Evolutionary conservation across 2,797 vertebrate species (phyloP).

Genomic region (Zenarchopterus dispar): DNA sequence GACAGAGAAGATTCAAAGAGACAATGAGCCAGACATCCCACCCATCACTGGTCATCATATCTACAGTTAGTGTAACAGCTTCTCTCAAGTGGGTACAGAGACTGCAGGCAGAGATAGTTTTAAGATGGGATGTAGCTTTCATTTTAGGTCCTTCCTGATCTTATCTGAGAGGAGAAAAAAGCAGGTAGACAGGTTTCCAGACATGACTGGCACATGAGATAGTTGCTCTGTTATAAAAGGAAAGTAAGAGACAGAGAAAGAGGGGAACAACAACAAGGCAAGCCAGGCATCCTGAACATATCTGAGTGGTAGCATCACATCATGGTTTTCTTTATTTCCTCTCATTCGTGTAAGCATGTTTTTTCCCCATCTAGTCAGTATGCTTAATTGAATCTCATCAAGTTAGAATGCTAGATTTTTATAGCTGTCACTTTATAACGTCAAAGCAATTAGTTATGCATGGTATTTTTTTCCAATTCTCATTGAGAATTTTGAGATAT

Average conservation of each 20-base stretch:
- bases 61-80: slow-evolving; percentile 21
- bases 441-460: slow-evolving; percentile 60
- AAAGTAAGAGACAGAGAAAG: slow-evolving; percentile 14
- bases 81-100: slow-evolving; percentile 20
- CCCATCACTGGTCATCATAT: slow-evolving; percentile 8
- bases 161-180: slow-evolving; percentile 39
- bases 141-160: slow-evolving; percentile 47
- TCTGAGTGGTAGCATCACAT: slow-evolving; percentile 30
- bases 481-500: slow-evolving; percentile 32
- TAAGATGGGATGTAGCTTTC: slow-evolving; percentile 37
- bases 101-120: slow-evolving; percentile 33
- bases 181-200: slow-evolving; percentile 34
- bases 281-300: slow-evolving; percentile 33
- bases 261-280: slow-evolving; percentile 28
- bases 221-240: slow-evolving; percentile 22
- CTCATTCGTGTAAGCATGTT: not conserved
- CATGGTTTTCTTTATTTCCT: not conserved
- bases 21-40: slow-evolving; percentile 17
- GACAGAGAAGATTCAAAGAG: slow-evolving; percentile 12
- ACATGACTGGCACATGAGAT: slow-evolving; percentile 47
- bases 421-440: slow-evolving; percentile 54
- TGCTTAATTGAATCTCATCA: not conserved
- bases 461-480: slow-evolving; percentile 28
- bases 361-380: slow-evolving; percentile 22
- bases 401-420: slow-evolving; percentile 5